These are phyloP conservation scores for Parazoanthus swiftii DNA, from an alignment of 92 coral and sea anemone species.

Conservation along the genomic window DNA sequence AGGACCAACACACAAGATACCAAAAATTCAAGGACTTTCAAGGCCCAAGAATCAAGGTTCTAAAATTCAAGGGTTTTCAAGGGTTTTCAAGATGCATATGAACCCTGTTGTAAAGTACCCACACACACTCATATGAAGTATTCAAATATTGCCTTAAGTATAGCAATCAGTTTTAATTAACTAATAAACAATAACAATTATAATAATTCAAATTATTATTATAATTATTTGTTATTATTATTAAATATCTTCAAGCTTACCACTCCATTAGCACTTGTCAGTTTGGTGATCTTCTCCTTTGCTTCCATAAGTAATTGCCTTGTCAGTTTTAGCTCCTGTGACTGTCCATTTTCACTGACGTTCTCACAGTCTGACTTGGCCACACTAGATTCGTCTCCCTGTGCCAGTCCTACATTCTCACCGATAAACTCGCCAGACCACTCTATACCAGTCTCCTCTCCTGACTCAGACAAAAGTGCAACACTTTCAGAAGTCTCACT, in stretches of 20 bases:
- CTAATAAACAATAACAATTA: too few species aligned
- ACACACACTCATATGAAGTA: too few species aligned
- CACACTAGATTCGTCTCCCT: background rate
- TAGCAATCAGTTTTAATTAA: too few species aligned
- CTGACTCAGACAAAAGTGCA: background rate
- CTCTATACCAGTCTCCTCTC: background rate
- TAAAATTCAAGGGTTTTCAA: too few species aligned
- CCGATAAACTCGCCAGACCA: background rate
- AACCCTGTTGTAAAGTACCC: too few species aligned
- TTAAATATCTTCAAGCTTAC: background rate
- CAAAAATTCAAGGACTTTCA: too few species aligned
- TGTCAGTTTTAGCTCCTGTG: constrained; percentile 1
- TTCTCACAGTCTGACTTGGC: background rate
- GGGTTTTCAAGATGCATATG: too few species aligned
- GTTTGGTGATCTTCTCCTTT: constrained; percentile 3
- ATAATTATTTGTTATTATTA: too few species aligned
- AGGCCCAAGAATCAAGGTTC: too few species aligned
- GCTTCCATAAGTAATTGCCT: constrained; percentile 1
- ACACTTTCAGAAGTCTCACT: constrained; percentile 23
- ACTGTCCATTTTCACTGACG: background rate
- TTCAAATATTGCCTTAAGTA: too few species aligned
- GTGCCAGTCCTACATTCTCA: background rate
- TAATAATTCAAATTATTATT: too few species aligned
- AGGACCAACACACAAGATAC: too few species aligned
- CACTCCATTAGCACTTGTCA: constrained; percentile 7